Percentiles rank a stretch among this genome's conserved stretches.
Evolutionary conservation across 1,140 invertebrate genomes (phyloP).

Genomic region (Zaprionus davidi): DNA sequence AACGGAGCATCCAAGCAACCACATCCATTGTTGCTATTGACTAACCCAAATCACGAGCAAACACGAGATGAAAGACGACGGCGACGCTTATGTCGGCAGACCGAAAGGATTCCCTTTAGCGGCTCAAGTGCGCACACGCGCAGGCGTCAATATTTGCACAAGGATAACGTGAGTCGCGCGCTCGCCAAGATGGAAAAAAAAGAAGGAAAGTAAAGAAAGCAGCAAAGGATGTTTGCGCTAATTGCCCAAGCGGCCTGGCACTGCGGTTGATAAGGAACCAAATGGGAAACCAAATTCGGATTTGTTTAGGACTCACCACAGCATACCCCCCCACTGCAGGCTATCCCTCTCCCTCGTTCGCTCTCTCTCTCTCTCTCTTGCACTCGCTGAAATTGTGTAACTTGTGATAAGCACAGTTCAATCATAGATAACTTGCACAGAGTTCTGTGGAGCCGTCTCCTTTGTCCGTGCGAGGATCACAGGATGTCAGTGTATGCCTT

Average conservation of each 20-base stretch:
- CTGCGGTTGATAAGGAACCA: constrained; percentile 67
- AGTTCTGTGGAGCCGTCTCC: constrained; percentile 43
- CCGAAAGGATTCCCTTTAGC: constrained; percentile 67
- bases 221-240: constrained; percentile 76
- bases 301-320: constrained; percentile 69
- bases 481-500: constrained; percentile 64
- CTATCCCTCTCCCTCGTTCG: not conserved
- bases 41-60: constrained; percentile 61
- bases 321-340: not conserved
- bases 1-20: constrained; percentile 30
- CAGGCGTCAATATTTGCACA: constrained; percentile 74
- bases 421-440: constrained; percentile 63
- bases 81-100: constrained; percentile 32
- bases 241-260: constrained; percentile 56
- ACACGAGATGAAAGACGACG: constrained; percentile 65
- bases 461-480: constrained; percentile 41
- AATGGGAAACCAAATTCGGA: constrained; percentile 37
- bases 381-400: constrained; percentile 48
- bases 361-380: constrained; percentile 15
- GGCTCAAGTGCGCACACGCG: constrained; percentile 64
- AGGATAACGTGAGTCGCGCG: constrained; percentile 66
- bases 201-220: not conserved
- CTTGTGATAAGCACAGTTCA: constrained; percentile 72
- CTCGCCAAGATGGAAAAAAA: not conserved
- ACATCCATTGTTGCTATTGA: constrained; percentile 54